phyloP scores from a whole-genome alignment of 2,888 invertebrate species.

The Prenolepis imparis region DNA sequence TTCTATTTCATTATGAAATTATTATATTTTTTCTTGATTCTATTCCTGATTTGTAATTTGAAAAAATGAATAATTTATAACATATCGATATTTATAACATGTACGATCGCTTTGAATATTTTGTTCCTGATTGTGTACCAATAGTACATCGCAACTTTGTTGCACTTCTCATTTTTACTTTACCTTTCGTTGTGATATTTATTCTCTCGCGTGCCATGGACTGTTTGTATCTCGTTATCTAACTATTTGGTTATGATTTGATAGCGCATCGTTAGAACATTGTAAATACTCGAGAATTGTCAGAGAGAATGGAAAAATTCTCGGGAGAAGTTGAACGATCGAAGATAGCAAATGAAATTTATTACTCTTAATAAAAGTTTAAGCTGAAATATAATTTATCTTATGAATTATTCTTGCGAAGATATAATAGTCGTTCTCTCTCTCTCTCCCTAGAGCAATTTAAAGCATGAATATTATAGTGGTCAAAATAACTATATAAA shows the following conservation, averaged over 20 bases:
- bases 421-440: not conserved
- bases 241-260: slow-evolving; percentile 85
- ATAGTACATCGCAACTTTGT: slow-evolving; percentile 11
- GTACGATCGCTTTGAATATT: slow-evolving; percentile 32
- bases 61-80: slow-evolving; percentile 16
- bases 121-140: not conserved
- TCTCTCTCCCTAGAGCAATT: not conserved
- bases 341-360: slow-evolving; percentile 8
- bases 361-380: slow-evolving; percentile 8
- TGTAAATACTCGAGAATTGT: slow-evolving; percentile 60
- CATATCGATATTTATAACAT: not conserved
- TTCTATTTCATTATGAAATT: not conserved
- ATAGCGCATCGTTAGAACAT: slow-evolving; percentile 75
- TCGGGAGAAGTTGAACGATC: slow-evolving; percentile 26
- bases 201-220: slow-evolving; percentile 47
- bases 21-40: not conserved
- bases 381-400: not conserved
- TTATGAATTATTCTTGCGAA: not conserved
- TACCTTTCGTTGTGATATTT: slow-evolving; percentile 60
- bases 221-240: slow-evolving; percentile 85
- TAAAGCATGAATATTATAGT: slow-evolving; percentile 11
- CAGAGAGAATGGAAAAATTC: slow-evolving; percentile 24
- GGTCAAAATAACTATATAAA: not conserved
- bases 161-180: slow-evolving; percentile 53
- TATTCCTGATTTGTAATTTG: slow-evolving; percentile 24